Conservation (phyloP, 2,113 vertebrate species). For the Hipposideros armiger region DNA sequence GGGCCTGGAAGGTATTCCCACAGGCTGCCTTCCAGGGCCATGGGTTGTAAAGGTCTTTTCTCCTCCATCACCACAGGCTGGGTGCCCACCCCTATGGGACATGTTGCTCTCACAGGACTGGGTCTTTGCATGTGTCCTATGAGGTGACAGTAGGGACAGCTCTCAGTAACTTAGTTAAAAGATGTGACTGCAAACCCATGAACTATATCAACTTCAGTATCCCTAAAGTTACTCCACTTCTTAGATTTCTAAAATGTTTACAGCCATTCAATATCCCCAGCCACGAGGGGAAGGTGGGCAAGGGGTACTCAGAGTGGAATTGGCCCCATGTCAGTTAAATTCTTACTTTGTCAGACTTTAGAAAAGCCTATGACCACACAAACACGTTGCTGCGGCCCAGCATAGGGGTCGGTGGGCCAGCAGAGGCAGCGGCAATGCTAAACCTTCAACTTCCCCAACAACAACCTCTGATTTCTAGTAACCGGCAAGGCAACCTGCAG, state of each 20-base stretch:
- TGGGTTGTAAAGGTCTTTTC: neutral
- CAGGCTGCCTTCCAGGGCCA: rapidly evolving
- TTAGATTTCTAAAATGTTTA: neutral
- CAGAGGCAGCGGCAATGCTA: rapidly evolving
- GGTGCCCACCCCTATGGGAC: rapidly evolving
- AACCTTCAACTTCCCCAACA: rapidly evolving
- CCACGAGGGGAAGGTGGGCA: neutral
- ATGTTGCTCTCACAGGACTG: neutral
- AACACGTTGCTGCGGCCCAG: rapidly evolving
- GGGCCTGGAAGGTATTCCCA: neutral
- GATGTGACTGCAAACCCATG: too few species aligned
- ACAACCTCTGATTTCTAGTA: neutral
- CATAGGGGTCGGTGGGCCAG: rapidly evolving
- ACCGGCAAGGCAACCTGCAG: rapidly evolving
- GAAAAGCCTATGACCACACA: rapidly evolving
- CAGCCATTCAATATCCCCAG: neutral
- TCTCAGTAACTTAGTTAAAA: neutral
- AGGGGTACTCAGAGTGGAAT: rapidly evolving
- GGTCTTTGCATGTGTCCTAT: rapidly evolving
- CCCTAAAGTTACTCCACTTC: neutral
- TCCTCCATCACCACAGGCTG: neutral
- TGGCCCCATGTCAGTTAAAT: neutral
- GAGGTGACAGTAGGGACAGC: neutral
- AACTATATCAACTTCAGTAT: neutral
- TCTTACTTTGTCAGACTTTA: neutral